Evolutionary conservation across 2,113 vertebrate species (phyloP).

Genomic region (Orcinus orca): DNA sequence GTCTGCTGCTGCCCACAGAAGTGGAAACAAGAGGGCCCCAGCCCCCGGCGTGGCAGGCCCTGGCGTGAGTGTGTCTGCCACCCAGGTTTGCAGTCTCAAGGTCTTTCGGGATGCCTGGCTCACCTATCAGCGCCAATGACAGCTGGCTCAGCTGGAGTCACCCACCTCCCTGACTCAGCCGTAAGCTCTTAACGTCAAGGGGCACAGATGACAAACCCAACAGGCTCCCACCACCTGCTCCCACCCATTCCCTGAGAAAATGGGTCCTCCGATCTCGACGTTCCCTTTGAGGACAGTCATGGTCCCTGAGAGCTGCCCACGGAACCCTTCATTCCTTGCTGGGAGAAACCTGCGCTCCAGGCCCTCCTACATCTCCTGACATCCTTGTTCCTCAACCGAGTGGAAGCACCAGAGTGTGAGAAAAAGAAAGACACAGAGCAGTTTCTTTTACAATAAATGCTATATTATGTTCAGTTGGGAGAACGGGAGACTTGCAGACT

Average conservation of each 20-base stretch:
- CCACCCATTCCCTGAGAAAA: neutral
- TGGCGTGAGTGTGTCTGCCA: neutral
- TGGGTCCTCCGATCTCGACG: neutral
- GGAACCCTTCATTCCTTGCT: neutral
- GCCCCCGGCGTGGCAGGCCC: fast-evolving
- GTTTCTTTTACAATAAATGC: neutral
- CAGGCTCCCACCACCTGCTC: fast-evolving
- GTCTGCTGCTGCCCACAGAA: too few species aligned
- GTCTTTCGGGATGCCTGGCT: neutral
- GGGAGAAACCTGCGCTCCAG: neutral
- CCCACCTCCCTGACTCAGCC: neutral
- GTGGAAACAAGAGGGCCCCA: neutral
- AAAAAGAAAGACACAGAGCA: neutral
- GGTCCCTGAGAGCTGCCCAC: neutral
- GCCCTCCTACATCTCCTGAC: neutral
- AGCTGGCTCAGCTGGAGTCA: too few species aligned
- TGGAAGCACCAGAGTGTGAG: neutral
- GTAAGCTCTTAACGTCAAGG: neutral
- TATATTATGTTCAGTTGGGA: neutral
- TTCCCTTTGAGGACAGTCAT: neutral
- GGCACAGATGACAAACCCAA: neutral
- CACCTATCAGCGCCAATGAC: neutral
- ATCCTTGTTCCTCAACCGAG: neutral
- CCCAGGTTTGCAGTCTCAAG: neutral
- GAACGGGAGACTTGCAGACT: neutral